Percentiles rank a stretch among this genome's conserved stretches.
phyloP scores from a whole-genome alignment of 1,140 invertebrate species.

The Heliconius congener region DNA sequence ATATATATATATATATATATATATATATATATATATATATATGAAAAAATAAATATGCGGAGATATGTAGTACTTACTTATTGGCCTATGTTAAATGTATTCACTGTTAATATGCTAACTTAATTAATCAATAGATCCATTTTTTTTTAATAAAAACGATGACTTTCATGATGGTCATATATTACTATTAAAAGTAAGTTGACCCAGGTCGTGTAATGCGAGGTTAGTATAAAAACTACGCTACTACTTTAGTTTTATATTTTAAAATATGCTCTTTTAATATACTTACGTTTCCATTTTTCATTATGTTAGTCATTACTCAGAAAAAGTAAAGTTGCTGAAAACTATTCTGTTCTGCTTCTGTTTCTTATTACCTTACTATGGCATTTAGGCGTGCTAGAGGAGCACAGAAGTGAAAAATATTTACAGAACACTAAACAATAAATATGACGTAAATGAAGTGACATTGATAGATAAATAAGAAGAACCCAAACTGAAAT shows the following conservation, averaged over 20 bases:
- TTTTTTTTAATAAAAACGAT: background rate
- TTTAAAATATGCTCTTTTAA: background rate
- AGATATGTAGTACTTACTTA: background rate
- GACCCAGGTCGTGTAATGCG: too few relatives aligned
- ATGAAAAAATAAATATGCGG: background rate
- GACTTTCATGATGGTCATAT: background rate
- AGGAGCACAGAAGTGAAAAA: background rate
- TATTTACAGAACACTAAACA: background rate
- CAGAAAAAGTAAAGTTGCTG: too few relatives aligned
- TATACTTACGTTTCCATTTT: conserved; percentile 51
- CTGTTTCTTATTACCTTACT: too few relatives aligned
- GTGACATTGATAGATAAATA: conserved; percentile 7
- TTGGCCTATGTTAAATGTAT: background rate
- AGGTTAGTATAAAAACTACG: too few relatives aligned
- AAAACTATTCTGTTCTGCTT: too few relatives aligned
- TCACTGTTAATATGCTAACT: background rate
- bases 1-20: too few relatives aligned
- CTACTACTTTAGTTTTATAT: too few relatives aligned
- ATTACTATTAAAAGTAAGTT: too few relatives aligned
- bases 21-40: too few relatives aligned
- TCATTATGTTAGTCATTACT: background rate
- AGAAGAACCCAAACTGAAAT: background rate
- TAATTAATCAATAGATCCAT: background rate
- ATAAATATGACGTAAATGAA: background rate
- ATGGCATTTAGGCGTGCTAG: too few relatives aligned